phyloP scores from a whole-genome alignment of 2,888 invertebrate species.

The Atrina japonica region DNA sequence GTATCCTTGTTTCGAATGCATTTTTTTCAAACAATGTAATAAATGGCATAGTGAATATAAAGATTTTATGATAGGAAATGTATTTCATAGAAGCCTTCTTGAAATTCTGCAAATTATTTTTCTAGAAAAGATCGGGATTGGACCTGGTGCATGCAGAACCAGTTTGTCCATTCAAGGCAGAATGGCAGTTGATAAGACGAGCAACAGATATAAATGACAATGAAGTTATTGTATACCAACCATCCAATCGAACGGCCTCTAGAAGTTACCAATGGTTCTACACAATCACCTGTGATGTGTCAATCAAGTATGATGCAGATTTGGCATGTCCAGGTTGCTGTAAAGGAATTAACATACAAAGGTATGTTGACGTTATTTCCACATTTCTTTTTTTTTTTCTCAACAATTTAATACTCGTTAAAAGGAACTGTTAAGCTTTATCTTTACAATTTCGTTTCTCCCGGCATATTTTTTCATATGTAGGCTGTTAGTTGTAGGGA shows the following conservation, averaged over 20 bases:
- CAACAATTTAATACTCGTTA: too few species aligned
- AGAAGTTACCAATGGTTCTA: conserved; percentile 76
- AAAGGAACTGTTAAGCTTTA: too few species aligned
- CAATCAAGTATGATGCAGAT: conserved; percentile 30
- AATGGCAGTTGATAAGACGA: conserved; percentile 63
- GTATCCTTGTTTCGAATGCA: too few species aligned
- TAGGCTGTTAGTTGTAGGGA: too few species aligned
- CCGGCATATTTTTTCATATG: too few species aligned
- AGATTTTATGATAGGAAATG: too few species aligned
- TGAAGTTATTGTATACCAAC: conserved; percentile 69
- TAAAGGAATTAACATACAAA: conserved; percentile 63
- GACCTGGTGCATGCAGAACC: conserved; percentile 58
- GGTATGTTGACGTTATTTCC: too few species aligned
- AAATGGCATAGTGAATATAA: too few species aligned
- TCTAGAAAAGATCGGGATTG: conserved; percentile 15
- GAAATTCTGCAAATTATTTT: neutral
- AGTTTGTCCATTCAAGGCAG: conserved; percentile 67
- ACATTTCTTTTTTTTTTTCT: neutral
- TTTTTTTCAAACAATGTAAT: too few species aligned
- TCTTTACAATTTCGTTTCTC: too few species aligned
- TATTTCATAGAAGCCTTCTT: too few species aligned
- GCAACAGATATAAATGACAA: conserved; percentile 74
- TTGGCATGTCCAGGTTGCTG: conserved; percentile 64
- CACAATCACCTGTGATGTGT: conserved; percentile 67
- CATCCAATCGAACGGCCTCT: conserved; percentile 47